These are phyloP conservation scores for Tyria jacobaeae DNA, from an alignment of 2,888 invertebrate species.

Conservation along the genomic window DNA sequence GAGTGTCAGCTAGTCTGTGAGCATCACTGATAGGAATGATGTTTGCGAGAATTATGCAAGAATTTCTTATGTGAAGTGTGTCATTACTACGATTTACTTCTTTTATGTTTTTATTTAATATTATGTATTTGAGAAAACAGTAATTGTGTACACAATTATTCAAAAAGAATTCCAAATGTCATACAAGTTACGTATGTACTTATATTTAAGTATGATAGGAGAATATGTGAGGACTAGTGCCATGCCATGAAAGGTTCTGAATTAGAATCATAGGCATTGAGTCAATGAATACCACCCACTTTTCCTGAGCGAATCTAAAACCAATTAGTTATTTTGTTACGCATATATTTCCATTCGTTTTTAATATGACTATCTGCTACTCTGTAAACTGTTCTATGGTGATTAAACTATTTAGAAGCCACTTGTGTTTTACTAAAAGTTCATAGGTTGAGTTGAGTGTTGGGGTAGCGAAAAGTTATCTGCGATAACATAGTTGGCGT, in stretches of 20 bases:
- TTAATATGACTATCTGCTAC: constrained; percentile 67
- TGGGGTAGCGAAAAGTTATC: no score
- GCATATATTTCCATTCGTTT: constrained; percentile 71
- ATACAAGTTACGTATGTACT: constrained; percentile 60
- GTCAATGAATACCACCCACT: constrained; percentile 86
- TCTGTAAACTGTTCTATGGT: constrained; percentile 82
- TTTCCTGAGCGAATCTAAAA: constrained; percentile 80
- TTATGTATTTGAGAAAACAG: constrained; percentile 47
- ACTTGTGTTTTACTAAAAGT: constrained; percentile 40
- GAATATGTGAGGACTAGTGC: constrained; percentile 85
- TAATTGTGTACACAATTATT: constrained; percentile 57
- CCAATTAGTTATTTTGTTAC: constrained; percentile 76
- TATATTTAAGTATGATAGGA: constrained; percentile 83
- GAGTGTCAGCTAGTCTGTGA: constrained; percentile 85
- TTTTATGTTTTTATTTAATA: constrained; percentile 49
- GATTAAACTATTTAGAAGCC: constrained; percentile 80
- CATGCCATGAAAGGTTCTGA: constrained; percentile 86
- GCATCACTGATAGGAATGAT: constrained; percentile 85
- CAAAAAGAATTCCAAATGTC: constrained; percentile 58
- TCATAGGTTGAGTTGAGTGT: no score
- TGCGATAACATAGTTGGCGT: no score
- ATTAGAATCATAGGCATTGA: constrained; percentile 85
- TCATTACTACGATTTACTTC: constrained; percentile 53
- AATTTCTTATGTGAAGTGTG: constrained; percentile 72
- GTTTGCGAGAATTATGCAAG: constrained; percentile 86